These are phyloP conservation scores for Xiphophorus couchianus DNA, from an alignment of 2,113 vertebrate genomes.

Conservation along the genomic window DNA sequence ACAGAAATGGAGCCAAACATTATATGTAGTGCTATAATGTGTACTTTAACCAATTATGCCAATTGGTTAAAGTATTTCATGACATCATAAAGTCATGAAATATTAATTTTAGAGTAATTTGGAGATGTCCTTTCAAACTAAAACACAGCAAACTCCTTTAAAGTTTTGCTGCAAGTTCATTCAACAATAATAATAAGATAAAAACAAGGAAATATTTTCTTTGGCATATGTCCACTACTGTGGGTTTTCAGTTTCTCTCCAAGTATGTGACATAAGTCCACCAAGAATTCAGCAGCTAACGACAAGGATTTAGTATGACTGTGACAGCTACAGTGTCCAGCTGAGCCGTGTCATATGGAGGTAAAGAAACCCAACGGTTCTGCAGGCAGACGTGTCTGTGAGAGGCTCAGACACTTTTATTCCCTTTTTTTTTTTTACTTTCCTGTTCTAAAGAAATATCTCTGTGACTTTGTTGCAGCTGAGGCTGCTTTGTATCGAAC, in stretches of 20 bases:
- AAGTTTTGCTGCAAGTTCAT: neutral
- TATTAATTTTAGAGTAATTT: neutral
- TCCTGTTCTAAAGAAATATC: constrained; percentile 2
- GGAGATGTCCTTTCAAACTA: neutral
- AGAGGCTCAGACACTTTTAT: constrained; percentile 24
- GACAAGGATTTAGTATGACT: constrained; percentile 15
- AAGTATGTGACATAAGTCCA: constrained; percentile 1
- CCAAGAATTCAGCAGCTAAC: constrained; percentile 12
- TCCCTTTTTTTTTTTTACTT: neutral
- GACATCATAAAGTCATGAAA: neutral
- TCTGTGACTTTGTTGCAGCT: constrained; percentile 12
- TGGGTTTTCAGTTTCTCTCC: neutral
- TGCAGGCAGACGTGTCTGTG: constrained; percentile 36
- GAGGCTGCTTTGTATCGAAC: neutral
- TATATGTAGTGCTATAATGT: no score
- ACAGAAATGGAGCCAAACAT: no score
- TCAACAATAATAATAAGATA: constrained; percentile 10
- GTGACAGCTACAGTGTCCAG: constrained; percentile 19
- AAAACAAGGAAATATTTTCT: constrained; percentile 3
- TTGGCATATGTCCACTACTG: constrained; percentile 6
- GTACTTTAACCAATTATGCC: neutral
- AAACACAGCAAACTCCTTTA: neutral
- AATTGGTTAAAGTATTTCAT: no score
- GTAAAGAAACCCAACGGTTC: neutral
- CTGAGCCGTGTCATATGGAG: constrained; percentile 27